These are phyloP conservation scores for Conistra vaccinii DNA, from an alignment of 2,888 invertebrate genomes.

Conservation along the genomic window DNA sequence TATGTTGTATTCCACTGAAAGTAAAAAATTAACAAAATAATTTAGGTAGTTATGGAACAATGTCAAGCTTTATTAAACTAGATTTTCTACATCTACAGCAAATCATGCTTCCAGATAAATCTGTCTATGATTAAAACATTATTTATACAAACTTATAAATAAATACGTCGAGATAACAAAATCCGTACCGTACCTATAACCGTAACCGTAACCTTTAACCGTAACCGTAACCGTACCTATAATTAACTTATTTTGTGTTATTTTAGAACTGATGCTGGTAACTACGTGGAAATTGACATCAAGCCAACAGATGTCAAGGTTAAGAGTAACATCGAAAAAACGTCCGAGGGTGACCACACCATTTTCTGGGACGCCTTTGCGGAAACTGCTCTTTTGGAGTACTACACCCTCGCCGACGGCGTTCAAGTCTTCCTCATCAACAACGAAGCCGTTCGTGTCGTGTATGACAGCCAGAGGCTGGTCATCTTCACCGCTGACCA, in stretches of 20 bases:
- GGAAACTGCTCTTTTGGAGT: slow-evolving; percentile 80
- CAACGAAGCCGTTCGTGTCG: slow-evolving; percentile 84
- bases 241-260: background rate
- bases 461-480: slow-evolving; percentile 91
- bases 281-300: slow-evolving; percentile 81
- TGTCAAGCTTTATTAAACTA: background rate
- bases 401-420: slow-evolving; percentile 78
- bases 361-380: slow-evolving; percentile 84
- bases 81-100: background rate
- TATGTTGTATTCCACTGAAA: background rate
- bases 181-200: too few species aligned
- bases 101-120: background rate
- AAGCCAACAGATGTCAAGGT: slow-evolving; percentile 79
- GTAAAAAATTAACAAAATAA: background rate
- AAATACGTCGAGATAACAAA: background rate
- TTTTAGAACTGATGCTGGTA: slow-evolving; percentile 76
- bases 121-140: background rate
- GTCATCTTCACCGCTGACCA: slow-evolving; percentile 83
- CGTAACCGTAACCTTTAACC: too few species aligned
- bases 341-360: slow-evolving; percentile 77
- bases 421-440: slow-evolving; percentile 39
- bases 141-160: background rate
- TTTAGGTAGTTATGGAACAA: background rate
- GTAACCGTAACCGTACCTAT: background rate
- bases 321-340: slow-evolving; percentile 83